Conservation (phyloP, 2,797 vertebrate genomes). For the Amniataba percoides region DNA sequence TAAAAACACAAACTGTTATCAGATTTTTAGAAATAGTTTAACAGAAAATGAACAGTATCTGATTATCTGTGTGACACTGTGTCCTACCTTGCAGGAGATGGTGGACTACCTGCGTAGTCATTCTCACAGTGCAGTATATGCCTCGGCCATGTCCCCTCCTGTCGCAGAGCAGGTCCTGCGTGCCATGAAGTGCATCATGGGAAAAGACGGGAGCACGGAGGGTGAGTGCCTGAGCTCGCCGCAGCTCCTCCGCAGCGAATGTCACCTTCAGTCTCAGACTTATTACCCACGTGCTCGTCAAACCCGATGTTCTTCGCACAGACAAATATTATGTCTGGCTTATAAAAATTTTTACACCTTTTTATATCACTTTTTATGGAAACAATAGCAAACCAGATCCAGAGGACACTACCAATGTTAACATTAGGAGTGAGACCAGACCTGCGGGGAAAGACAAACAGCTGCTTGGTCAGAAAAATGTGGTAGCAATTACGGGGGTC, state of each 20-base stretch:
- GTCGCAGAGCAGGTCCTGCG: constrained; percentile 91
- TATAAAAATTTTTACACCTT: constrained; percentile 57
- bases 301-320: constrained; percentile 28
- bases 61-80: neutral
- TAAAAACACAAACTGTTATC: neutral
- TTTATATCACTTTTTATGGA: constrained; percentile 57
- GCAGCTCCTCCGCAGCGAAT: constrained; percentile 15
- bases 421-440: constrained; percentile 68
- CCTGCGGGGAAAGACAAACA: constrained; percentile 77
- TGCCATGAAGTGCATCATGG: constrained; percentile 92
- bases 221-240: constrained; percentile 82
- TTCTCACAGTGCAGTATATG: constrained; percentile 92
- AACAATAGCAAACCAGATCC: constrained; percentile 69
- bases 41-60: neutral
- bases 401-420: constrained; percentile 65
- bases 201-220: constrained; percentile 88
- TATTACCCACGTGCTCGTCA: constrained; percentile 5
- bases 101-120: constrained; percentile 91
- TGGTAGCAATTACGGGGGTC: constrained; percentile 81
- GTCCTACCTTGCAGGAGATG: constrained; percentile 85
- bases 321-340: constrained; percentile 58
- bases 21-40: neutral
- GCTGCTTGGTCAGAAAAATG: constrained; percentile 78
- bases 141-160: constrained; percentile 90
- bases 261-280: constrained; percentile 23